Conservation (phyloP, 2,888 invertebrate species). For the Cerceris rybyensis region DNA sequence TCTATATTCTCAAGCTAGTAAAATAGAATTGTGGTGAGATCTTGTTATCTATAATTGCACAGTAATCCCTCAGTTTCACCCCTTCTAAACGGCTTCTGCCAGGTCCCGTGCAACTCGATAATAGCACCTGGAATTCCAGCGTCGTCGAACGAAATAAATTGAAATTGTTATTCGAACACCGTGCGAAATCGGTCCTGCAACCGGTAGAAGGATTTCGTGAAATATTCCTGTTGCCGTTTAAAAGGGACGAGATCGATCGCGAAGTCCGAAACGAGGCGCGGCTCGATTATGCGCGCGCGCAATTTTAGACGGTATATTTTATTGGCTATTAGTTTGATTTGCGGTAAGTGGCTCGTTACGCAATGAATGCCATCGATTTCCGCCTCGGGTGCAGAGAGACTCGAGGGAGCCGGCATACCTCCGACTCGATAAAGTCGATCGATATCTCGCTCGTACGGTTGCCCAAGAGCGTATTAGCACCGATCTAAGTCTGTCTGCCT, state of each 20-base stretch:
- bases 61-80: no score
- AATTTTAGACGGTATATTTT: conserved; percentile 62
- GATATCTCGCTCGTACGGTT: conserved; percentile 62
- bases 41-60: no score
- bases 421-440: conserved; percentile 60
- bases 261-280: conserved; percentile 54
- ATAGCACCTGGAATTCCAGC: no score
- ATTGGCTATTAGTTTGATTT: conserved; percentile 75
- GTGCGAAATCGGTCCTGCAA: no score
- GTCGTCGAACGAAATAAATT: no score
- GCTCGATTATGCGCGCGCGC: conserved; percentile 37
- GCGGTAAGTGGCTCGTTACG: conserved; percentile 75
- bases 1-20: no score
- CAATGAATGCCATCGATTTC: conserved; percentile 75
- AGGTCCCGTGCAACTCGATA: no score
- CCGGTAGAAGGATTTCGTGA: no score
- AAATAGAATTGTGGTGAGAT: no score
- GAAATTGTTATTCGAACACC: no score
- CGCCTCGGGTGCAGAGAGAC: conserved; percentile 55
- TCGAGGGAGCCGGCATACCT: conserved; percentile 1
- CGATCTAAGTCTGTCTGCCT: conserved; percentile 33
- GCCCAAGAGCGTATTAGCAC: conserved; percentile 64
- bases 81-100: no score
- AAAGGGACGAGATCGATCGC: neutral
- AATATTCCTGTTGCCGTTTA: no score